Percentiles rank a stretch among this genome's conserved stretches.
These are phyloP conservation scores for Sesamia nonagrioides DNA, from an alignment of 1,140 invertebrate species.

Conservation along the genomic window DNA sequence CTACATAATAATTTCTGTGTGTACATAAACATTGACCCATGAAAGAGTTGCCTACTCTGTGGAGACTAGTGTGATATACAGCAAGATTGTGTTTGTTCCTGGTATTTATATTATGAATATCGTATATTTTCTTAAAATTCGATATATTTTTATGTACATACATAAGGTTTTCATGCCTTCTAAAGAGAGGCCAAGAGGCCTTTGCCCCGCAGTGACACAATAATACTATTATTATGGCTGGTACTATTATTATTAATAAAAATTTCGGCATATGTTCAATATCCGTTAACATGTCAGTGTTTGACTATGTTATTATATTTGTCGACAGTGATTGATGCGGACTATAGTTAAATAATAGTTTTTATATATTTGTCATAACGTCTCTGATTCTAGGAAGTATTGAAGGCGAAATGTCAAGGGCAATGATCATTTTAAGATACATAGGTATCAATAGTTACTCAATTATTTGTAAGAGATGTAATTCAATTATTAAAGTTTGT, in stretches of 20 bases:
- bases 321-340: conserved; percentile 59
- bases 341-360: conserved; percentile 38
- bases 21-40: no score
- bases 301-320: conserved; percentile 55
- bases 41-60: no score
- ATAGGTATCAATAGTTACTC: neutral
- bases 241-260: neutral
- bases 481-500: neutral
- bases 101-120: no score
- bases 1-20: no score
- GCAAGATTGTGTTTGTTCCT: no score
- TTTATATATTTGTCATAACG: conserved; percentile 32
- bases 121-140: no score
- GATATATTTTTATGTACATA: no score
- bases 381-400: conserved; percentile 51
- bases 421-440: neutral
- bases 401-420: conserved; percentile 58
- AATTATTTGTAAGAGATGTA: neutral
- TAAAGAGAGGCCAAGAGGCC: no score
- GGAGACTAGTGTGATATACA: no score
- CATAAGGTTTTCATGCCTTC: no score
- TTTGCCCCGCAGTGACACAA: no score
- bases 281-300: conserved; percentile 24
- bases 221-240: no score
- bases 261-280: neutral